Evolutionary conservation across 2,888 invertebrate genomes (phyloP).

Genomic region (Drosophila macrothrix): DNA sequence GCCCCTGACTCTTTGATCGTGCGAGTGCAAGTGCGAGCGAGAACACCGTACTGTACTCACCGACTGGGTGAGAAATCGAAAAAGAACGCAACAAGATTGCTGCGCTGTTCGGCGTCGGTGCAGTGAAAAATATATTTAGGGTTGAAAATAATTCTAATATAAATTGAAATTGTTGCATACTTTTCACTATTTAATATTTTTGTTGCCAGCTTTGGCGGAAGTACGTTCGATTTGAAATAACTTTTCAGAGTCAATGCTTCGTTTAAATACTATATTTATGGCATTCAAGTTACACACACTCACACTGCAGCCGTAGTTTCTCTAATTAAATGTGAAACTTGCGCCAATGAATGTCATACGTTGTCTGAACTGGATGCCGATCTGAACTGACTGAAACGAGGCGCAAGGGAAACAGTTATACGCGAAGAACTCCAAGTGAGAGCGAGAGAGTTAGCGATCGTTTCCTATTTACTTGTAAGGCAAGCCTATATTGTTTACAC

Average conservation of each 20-base stretch:
- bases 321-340: conserved; percentile 64
- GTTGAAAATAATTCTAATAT: conserved; percentile 68
- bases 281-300: conserved; percentile 17
- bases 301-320: conserved; percentile 33
- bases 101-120: conserved; percentile 31
- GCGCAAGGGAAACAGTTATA: conserved; percentile 37
- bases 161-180: conserved; percentile 72
- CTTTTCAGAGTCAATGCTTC: background rate
- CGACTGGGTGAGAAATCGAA: conserved; percentile 6
- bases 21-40: conserved; percentile 51
- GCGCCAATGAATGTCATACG: conserved; percentile 51
- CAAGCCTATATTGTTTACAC: background rate
- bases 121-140: conserved; percentile 65
- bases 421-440: conserved; percentile 13
- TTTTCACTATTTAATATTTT: conserved; percentile 67
- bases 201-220: conserved; percentile 60
- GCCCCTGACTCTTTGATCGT: conserved; percentile 20
- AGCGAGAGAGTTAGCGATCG: conserved; percentile 34
- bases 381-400: conserved; percentile 35
- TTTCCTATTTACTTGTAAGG: conserved; percentile 12
- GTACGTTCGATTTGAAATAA: background rate
- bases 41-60: conserved; percentile 46
- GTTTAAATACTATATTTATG: conserved; percentile 17
- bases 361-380: conserved; percentile 25
- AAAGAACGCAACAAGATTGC: conserved; percentile 62